Conservation (phyloP, 2,113 vertebrate species). For the Apodemus sylvaticus region DNA sequence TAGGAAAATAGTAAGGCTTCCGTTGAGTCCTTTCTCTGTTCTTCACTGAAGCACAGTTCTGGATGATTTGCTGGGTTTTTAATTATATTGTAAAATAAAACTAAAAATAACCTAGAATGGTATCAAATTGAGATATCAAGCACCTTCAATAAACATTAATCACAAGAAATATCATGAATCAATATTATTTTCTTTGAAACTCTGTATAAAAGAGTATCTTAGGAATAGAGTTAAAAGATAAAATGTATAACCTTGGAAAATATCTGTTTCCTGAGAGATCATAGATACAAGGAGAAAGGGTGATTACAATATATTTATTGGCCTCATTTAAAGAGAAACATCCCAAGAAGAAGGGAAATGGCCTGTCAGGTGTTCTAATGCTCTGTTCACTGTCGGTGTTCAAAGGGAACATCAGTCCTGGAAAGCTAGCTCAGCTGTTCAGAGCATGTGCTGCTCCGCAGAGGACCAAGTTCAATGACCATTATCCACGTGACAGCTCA, state of each 20-base stretch:
- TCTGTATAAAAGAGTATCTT: not conserved
- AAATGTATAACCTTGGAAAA: slow-evolving; percentile 39
- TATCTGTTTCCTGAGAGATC: not conserved
- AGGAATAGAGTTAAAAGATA: not conserved
- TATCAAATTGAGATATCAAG: not conserved
- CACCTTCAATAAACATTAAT: not conserved
- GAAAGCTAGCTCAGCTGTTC: not conserved
- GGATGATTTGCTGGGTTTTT: not conserved
- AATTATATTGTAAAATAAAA: not conserved
- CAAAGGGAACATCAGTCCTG: not conserved
- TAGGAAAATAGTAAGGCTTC: not conserved
- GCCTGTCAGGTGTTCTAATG: accelerated
- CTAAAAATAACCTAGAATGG: not conserved
- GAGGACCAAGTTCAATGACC: not conserved
- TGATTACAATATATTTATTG: not conserved
- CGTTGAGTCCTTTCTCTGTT: not conserved
- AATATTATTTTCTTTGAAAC: not conserved
- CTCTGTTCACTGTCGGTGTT: not conserved
- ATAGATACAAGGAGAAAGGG: not conserved
- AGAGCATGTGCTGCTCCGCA: not conserved
- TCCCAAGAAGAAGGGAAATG: not conserved
- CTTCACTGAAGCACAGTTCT: not conserved
- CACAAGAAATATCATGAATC: not conserved
- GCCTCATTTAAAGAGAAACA: not conserved
- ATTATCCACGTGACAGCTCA: not conserved